Evolutionary conservation across 64 coral and sea anemone species (phyloP).

Genomic region (Stylophora pistillata): DNA sequence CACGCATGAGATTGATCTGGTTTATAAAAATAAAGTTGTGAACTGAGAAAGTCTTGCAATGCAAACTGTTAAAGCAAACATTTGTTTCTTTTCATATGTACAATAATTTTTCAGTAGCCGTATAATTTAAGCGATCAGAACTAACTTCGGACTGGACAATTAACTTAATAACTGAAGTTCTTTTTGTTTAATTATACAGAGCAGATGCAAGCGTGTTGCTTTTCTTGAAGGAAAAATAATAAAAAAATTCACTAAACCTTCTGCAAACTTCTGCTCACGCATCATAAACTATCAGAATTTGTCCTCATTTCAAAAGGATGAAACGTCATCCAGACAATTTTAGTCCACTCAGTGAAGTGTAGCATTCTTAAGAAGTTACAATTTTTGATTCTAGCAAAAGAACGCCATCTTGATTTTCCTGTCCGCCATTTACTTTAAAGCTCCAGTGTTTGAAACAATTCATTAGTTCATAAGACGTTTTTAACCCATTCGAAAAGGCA

Average conservation of each 20-base stretch:
- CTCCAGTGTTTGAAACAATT: slow-evolving; percentile 1
- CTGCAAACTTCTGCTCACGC: not conserved
- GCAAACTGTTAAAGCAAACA: not conserved
- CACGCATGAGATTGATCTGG: not conserved
- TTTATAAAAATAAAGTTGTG: not conserved
- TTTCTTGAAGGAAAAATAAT: slow-evolving; percentile 9
- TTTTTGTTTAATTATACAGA: slow-evolving; percentile 33
- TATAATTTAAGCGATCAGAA: not conserved
- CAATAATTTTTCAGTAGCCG: not conserved
- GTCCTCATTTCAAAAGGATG: not conserved
- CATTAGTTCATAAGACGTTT: slow-evolving; percentile 1
- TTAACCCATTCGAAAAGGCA: not conserved
- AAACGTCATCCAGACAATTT: no score
- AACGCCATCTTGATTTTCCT: not conserved
- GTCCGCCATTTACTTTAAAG: no score
- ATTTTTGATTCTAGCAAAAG: not conserved
- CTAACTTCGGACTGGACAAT: slow-evolving; percentile 18
- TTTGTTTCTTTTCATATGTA: not conserved
- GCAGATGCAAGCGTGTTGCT: slow-evolving; percentile 39
- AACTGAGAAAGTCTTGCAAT: not conserved
- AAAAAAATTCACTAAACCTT: not conserved
- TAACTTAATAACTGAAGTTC: slow-evolving; percentile 42
- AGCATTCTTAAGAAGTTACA: not conserved
- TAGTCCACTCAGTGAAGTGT: no score
- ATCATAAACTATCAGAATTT: not conserved